Base-by-base conservation (phyloP, 2,113 vertebrate species). In the Amblyopsis rosae region DNA sequence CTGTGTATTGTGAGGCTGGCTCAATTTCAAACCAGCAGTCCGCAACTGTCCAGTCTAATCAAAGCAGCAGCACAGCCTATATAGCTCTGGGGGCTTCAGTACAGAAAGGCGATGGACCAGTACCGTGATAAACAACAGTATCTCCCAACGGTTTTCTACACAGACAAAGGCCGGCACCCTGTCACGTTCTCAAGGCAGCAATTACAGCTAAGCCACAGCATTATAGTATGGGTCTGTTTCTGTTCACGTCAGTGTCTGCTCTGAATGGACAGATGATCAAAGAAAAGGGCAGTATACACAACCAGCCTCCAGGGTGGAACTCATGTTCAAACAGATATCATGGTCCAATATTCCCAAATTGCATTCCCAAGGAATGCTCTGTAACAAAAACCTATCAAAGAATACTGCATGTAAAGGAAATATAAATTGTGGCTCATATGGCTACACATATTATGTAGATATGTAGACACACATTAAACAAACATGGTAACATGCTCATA, bases 71-170 rank as follows among this genome's bases (percentile, higher is more conserved):
- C 67, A 55, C 47, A 60, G 77, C 35, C 35, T 41, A 41, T 70
- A 74, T 41, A 71, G 71, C 66, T 70, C 15, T 16, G 64, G 69
- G 57, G 49, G 53, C 65, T 45, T 67, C 62, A 45, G 12, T 56
- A 69, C 69, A 60, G 67, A 77, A 26, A 46, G 63, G 62, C 12
- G 45, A 11, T 45, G 2, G 57, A 75, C 70, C 67, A 61, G 54
- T 41, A 19, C 6, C 48, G 72, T 65, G 82, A 73, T 62, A 62
- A 81, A 79, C 79, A 76, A 69, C 69, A 70, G 65, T 53, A 49
- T 59, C 17, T 65, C 6, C 47, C 56, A 15, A 0, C 56, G 47
- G 33, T 46, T 63, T 62, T 68, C 45, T 45, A 6, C 33, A 59
- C 63, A 54, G 67, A 33, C 59, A 70, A 59, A 80, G 68, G 35